These are phyloP conservation scores for Prochilodus magdalenae DNA, from an alignment of 2,113 vertebrate genomes.

Conservation along the genomic window DNA sequence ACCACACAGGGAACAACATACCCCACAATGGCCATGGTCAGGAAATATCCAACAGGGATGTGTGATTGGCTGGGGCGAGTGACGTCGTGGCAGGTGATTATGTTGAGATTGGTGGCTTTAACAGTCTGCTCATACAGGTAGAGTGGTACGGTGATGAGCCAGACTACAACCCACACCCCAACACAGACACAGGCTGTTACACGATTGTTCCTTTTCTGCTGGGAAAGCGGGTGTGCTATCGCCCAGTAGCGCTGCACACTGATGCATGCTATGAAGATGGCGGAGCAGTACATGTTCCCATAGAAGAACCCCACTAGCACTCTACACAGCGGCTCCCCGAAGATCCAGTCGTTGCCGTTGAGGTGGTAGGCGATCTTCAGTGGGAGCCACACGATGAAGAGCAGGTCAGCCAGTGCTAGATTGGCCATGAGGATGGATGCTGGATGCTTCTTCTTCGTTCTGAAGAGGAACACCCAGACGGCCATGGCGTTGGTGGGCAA, in stretches of 20 bases:
- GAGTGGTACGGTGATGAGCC: slow-evolving; percentile 83
- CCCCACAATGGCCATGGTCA: slow-evolving; percentile 58
- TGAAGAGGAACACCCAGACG: slow-evolving; percentile 79
- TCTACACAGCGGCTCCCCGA: too few relatives aligned
- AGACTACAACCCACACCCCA: slow-evolving; percentile 71
- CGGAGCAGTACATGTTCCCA: too few relatives aligned
- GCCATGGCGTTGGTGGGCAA: slow-evolving; percentile 87
- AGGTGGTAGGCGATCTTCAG: too few relatives aligned
- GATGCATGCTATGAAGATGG: too few relatives aligned
- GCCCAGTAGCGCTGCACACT: slow-evolving; percentile 77
- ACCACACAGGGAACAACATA: slow-evolving; percentile 87
- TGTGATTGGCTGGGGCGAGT: slow-evolving; percentile 55
- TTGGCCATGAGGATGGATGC: slow-evolving; percentile 90
- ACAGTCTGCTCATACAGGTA: slow-evolving; percentile 84
- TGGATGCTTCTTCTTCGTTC: slow-evolving; percentile 78
- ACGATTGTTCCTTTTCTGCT: slow-evolving; percentile 68
- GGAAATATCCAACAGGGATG: slow-evolving; percentile 80
- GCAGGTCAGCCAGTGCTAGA: slow-evolving; percentile 78
- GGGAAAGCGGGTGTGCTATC: slow-evolving; percentile 83
- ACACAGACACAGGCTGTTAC: slow-evolving; percentile 67
- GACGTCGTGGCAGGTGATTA: slow-evolving; percentile 94
- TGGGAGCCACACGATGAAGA: too few relatives aligned
- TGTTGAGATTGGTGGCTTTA: slow-evolving; percentile 70
- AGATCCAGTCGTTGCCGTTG: too few relatives aligned
- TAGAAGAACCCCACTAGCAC: too few relatives aligned